Evolutionary conservation across 92 coral and sea anemone species (phyloP).

Genomic region (Desmophyllum pertusum): DNA sequence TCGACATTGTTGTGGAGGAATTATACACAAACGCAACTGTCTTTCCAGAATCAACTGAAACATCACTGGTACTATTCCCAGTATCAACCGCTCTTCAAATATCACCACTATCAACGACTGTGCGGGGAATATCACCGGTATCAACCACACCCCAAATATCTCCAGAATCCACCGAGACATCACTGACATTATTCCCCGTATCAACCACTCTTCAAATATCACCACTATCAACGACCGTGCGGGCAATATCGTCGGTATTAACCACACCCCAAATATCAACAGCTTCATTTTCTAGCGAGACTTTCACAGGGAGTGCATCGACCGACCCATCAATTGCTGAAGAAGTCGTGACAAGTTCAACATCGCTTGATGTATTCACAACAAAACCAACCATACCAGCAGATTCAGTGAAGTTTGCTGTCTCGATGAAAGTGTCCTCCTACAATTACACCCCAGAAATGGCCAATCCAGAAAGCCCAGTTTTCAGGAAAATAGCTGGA

Average conservation of each 20-base stretch:
- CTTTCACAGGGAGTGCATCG: neutral
- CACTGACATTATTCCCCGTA: neutral
- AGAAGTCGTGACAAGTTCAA: too few species aligned
- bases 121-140: neutral
- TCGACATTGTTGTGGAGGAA: neutral
- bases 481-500: neutral
- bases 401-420: neutral
- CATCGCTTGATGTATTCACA: too few species aligned
- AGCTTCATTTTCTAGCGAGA: too few species aligned
- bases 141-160: neutral
- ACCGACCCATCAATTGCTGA: too few species aligned
- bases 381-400: constrained; percentile 5
- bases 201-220: neutral
- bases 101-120: neutral
- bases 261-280: neutral
- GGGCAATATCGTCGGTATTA: neutral
- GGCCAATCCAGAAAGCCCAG: constrained; percentile 1
- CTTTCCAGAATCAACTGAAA: neutral
- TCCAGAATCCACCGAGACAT: neutral
- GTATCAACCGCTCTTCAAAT: neutral
- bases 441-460: neutral
- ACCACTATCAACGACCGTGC: too few species aligned
- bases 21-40: neutral
- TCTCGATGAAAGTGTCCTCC: neutral
- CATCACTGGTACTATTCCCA: neutral